Percentiles rank a stretch among this genome's conserved stretches.
phyloP scores from a whole-genome alignment of 2,113 vertebrate species.

The Gadus macrocephalus region DNA sequence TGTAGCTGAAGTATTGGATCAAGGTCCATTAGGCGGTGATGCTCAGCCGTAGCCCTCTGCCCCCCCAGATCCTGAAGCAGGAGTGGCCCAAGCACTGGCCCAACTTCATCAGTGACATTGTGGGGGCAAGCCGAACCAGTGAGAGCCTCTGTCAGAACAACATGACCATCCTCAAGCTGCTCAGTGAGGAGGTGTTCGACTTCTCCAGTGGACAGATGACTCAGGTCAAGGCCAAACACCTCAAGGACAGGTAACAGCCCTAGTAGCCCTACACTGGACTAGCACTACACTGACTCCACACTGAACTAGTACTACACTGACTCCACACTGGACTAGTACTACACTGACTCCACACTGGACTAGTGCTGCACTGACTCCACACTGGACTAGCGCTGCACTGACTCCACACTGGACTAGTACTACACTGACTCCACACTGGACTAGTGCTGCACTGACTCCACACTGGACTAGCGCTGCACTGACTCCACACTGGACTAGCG shows the following conservation, averaged over 20 bases:
- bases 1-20: too few relatives aligned
- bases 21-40: too few relatives aligned
- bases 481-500: too few relatives aligned
- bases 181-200: conserved; percentile 98
- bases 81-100: conserved; percentile 99
- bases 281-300: background rate
- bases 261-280: background rate
- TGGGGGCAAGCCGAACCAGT: conserved; percentile 95
- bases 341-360: too few relatives aligned
- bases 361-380: too few relatives aligned
- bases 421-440: too few relatives aligned
- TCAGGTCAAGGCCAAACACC: conserved; percentile 93
- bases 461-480: too few relatives aligned
- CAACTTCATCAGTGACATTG: conserved; percentile 97
- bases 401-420: too few relatives aligned
- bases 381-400: too few relatives aligned
- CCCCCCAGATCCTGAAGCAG: conserved; percentile 89
- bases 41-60: background rate
- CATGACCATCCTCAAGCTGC: conserved; percentile 95
- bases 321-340: too few relatives aligned
- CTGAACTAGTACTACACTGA: background rate
- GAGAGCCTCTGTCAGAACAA: conserved; percentile 99
- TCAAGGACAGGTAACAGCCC: conserved; percentile 83
- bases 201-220: conserved; percentile 92
- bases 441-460: too few relatives aligned